Conservation (phyloP, 2,888 invertebrate genomes). For the Drosophila subquinaria region DNA sequence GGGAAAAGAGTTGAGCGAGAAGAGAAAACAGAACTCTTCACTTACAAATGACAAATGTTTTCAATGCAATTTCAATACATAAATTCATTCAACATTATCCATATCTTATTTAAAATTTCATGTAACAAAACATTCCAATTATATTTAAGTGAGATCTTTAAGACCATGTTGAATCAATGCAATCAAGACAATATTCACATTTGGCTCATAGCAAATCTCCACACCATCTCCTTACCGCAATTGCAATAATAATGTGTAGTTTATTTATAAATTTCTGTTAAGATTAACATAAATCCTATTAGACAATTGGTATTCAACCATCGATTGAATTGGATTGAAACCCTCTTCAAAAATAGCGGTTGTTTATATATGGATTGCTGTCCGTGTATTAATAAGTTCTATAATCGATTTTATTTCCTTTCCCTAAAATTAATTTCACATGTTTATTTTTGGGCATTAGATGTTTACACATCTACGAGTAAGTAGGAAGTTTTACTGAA, state of each 20-base stretch:
- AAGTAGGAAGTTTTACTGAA: slow-evolving; percentile 31
- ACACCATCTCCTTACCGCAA: background rate
- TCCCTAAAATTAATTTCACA: background rate
- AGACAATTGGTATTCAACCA: slow-evolving; percentile 2
- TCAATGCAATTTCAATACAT: no score
- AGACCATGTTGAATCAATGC: no score
- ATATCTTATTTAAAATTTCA: no score
- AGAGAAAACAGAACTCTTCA: no score
- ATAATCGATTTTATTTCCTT: slow-evolving; percentile 14
- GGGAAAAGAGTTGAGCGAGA: no score
- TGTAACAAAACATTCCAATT: no score
- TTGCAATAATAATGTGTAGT: background rate
- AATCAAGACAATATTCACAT: no score
- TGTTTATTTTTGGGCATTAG: slow-evolving; percentile 16
- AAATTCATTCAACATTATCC: no score
- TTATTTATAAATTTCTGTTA: no score
- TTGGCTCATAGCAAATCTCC: background rate
- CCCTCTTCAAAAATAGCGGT: background rate
- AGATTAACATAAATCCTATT: background rate
- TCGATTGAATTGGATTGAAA: background rate
- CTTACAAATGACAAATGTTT: no score
- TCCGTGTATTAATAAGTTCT: slow-evolving; percentile 11
- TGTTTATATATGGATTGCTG: slow-evolving; percentile 10
- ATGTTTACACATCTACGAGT: slow-evolving; percentile 3
- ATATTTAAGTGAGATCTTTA: no score